These are phyloP conservation scores for Pocillopora meandrina DNA, from an alignment of 92 coral and sea anemone genomes.

Conservation along the genomic window DNA sequence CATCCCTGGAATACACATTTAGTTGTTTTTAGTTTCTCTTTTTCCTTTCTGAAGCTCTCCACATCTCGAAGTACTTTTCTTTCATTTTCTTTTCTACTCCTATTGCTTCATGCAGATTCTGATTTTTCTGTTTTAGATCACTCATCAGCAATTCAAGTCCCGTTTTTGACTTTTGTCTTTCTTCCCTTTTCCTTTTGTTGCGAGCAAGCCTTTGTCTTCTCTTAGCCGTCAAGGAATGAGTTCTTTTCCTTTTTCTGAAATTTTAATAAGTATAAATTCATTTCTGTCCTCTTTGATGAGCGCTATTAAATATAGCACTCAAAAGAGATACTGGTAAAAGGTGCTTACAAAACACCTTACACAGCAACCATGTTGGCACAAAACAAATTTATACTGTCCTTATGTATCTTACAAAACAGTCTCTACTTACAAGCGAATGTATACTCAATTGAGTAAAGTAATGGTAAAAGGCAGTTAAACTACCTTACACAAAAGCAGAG, in stretches of 20 bases:
- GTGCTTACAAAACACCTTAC: slow-evolving; percentile 37
- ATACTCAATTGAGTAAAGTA: slow-evolving; percentile 52
- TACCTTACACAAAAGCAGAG: slow-evolving; percentile 63
- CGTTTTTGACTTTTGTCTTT: slow-evolving; percentile 25
- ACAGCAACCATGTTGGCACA: slow-evolving; percentile 56
- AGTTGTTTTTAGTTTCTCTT: no score
- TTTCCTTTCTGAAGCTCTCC: slow-evolving; percentile 67
- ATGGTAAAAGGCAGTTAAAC: slow-evolving; percentile 65
- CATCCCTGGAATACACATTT: no score
- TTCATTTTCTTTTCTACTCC: slow-evolving; percentile 49
- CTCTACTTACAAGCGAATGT: slow-evolving; percentile 57
- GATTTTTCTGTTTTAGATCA: slow-evolving; percentile 51
- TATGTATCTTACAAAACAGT: slow-evolving; percentile 27
- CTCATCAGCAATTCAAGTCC: slow-evolving; percentile 27
- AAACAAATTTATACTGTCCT: slow-evolving; percentile 44
- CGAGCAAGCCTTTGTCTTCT: slow-evolving; percentile 58
- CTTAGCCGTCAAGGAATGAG: slow-evolving; percentile 47
- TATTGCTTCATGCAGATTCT: slow-evolving; percentile 30
- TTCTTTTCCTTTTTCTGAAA: slow-evolving; percentile 48
- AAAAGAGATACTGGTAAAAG: slow-evolving; percentile 63
- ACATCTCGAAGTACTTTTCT: slow-evolving; percentile 70
- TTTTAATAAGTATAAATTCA: slow-evolving; percentile 36
- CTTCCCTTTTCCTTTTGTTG: slow-evolving; percentile 57
- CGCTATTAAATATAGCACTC: slow-evolving; percentile 36
- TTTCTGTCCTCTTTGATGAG: slow-evolving; percentile 65